These are phyloP conservation scores for Dipus sagitta DNA, from an alignment of 2,797 vertebrate genomes.

Conservation along the genomic window DNA sequence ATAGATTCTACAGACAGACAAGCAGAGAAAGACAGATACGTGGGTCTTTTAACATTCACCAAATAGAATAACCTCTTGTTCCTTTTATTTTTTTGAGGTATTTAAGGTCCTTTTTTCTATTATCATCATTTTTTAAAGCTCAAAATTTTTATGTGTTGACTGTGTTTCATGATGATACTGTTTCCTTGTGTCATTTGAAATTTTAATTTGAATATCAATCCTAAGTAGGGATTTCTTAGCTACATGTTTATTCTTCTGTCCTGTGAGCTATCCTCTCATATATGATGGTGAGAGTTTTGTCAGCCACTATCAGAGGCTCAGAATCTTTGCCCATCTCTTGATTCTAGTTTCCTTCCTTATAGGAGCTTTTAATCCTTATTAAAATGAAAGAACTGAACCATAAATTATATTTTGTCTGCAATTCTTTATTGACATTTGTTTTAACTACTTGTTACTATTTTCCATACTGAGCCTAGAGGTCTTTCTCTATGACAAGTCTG, in stretches of 20 bases:
- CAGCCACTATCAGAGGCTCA: neutral
- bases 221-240: conserved; percentile 4
- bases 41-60: conserved; percentile 5
- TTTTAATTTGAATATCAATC: conserved; percentile 39
- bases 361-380: neutral
- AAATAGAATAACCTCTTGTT: conserved; percentile 36
- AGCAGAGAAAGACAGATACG: neutral
- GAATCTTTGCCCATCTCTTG: neutral
- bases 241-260: conserved; percentile 22
- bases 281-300: conserved; percentile 24
- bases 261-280: neutral
- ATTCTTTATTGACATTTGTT: conserved; percentile 40
- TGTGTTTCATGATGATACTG: conserved; percentile 31
- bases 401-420: conserved; percentile 34
- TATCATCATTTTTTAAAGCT: conserved; percentile 30
- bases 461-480: conserved; percentile 13
- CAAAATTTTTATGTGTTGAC: conserved; percentile 26
- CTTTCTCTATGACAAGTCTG: conserved; percentile 25
- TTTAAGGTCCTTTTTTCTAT: conserved; percentile 27
- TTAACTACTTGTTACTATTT: conserved; percentile 20
- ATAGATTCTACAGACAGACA: conserved; percentile 16
- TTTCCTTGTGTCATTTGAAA: conserved; percentile 46
- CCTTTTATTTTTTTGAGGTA: conserved; percentile 1
- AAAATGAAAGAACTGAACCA: conserved; percentile 44
- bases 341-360: neutral